phyloP scores from a whole-genome alignment of 2,888 invertebrate species.

The Thalpophila matura region DNA sequence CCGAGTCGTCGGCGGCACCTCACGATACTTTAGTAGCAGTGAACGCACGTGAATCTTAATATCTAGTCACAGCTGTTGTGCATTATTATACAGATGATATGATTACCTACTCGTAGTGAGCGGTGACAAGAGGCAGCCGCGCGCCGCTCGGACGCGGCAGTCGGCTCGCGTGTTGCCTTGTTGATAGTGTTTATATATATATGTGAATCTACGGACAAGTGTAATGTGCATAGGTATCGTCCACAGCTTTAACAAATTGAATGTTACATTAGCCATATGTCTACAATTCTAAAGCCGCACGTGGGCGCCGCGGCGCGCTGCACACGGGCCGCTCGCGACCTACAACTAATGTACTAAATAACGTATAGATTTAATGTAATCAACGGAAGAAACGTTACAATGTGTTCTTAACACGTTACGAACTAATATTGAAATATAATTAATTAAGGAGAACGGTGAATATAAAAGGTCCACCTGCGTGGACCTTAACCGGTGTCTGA shows the following conservation, averaged over 20 bases:
- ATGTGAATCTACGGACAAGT: slow-evolving; percentile 62
- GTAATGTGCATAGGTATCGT: slow-evolving; percentile 64
- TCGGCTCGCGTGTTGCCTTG: slow-evolving; percentile 53
- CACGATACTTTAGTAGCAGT: slow-evolving; percentile 61
- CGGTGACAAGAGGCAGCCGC: slow-evolving; percentile 2
- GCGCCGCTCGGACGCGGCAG: slow-evolving; percentile 4
- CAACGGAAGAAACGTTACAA: background rate
- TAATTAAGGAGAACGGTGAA: no score
- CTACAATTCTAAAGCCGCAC: slow-evolving; percentile 71
- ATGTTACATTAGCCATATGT: slow-evolving; percentile 73
- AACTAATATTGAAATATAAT: background rate
- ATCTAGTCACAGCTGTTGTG: slow-evolving; percentile 87
- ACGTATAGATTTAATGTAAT: slow-evolving; percentile 3
- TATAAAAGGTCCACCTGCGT: no score
- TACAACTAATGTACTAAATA: slow-evolving; percentile 23
- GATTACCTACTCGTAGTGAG: slow-evolving; percentile 50
- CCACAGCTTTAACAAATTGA: slow-evolving; percentile 73
- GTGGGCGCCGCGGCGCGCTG: slow-evolving; percentile 5
- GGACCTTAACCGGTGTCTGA: no score
- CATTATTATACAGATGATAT: slow-evolving; percentile 66
- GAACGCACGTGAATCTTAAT: slow-evolving; percentile 76
- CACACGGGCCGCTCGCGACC: background rate
- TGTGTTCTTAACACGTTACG: background rate
- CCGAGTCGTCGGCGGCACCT: slow-evolving; percentile 65
- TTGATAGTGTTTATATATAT: slow-evolving; percentile 58